Conservation (phyloP, 2,797 vertebrate species). For the Poeciliopsis infans region DNA sequence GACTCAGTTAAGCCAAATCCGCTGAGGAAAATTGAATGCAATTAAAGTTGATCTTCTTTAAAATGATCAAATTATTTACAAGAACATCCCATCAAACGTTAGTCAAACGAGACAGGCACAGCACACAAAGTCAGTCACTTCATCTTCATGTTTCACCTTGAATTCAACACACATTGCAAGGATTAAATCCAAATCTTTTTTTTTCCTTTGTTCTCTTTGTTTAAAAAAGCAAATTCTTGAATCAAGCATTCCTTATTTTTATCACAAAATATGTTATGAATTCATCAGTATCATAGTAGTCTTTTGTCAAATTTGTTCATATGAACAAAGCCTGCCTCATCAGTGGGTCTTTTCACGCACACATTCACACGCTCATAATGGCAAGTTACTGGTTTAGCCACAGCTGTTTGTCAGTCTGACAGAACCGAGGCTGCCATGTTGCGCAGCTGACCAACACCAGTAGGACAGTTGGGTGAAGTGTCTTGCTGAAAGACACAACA, state of each 20-base stretch:
- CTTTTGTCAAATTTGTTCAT: neutral
- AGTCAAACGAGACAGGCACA: neutral
- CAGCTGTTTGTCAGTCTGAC: too few species aligned
- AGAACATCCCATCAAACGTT: neutral
- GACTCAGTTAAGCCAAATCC: constrained; percentile 9
- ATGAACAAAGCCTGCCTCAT: neutral
- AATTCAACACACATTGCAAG: neutral
- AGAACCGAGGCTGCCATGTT: too few species aligned
- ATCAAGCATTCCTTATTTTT: neutral
- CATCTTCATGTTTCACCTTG: neutral
- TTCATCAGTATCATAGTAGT: neutral
- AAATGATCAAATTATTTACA: neutral
- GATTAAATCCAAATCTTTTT: neutral
- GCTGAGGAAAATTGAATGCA: neutral
- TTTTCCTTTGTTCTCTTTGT: neutral
- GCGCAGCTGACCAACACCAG: too few species aligned
- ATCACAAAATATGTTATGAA: neutral
- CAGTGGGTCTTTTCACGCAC: too few species aligned
- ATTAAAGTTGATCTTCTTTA: neutral
- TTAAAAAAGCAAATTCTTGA: neutral
- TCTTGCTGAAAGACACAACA: too few species aligned
- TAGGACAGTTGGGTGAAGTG: too few species aligned
- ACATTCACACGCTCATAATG: too few species aligned
- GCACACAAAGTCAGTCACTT: neutral
- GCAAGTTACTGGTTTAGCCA: too few species aligned